Percentiles rank a stretch among this genome's conserved stretches.
These are phyloP conservation scores for Rhabdomys dilectus DNA, from an alignment of 2,113 vertebrate species.

Conservation along the genomic window DNA sequence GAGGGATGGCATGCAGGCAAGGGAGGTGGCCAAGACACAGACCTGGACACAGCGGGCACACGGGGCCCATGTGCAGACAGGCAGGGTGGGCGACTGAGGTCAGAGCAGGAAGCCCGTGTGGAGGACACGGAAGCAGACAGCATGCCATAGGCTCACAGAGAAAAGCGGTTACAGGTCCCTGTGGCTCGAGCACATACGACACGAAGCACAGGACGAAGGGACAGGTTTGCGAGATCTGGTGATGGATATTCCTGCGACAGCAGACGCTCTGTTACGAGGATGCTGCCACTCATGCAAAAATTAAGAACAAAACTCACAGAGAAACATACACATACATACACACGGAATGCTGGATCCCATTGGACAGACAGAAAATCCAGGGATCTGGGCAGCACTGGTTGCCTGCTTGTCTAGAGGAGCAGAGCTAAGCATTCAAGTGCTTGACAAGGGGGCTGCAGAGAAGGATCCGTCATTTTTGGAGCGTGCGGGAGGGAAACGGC, in stretches of 20 bases:
- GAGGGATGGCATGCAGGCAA: not conserved
- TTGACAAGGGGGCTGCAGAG: slow-evolving; percentile 85
- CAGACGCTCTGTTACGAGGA: slow-evolving; percentile 74
- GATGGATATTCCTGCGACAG: slow-evolving; percentile 85
- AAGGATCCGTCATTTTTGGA: slow-evolving; percentile 72
- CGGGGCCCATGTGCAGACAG: slow-evolving; percentile 45
- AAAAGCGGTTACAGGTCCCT: not conserved
- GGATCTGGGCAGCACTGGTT: slow-evolving; percentile 97
- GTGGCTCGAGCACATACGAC: not conserved
- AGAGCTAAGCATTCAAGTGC: slow-evolving; percentile 91
- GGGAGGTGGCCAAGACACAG: not conserved
- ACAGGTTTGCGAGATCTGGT: slow-evolving; percentile 82
- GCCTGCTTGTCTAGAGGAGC: slow-evolving; percentile 99
- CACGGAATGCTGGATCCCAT: slow-evolving; percentile 74
- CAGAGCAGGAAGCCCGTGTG: slow-evolving; percentile 37
- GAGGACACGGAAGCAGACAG: not conserved
- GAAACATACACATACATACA: slow-evolving; percentile 82
- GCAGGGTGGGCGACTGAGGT: slow-evolving; percentile 68
- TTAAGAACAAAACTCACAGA: slow-evolving; percentile 82
- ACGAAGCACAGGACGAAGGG: slow-evolving; percentile 63
- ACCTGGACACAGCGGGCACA: slow-evolving; percentile 21
- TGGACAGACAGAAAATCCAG: not conserved
- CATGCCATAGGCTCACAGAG: fast-evolving
- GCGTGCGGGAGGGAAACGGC: slow-evolving; percentile 73
- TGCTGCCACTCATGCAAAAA: slow-evolving; percentile 84